These are phyloP conservation scores for Ectropis crepuscularia DNA, from an alignment of 2,888 invertebrate species.

Conservation along the genomic window DNA sequence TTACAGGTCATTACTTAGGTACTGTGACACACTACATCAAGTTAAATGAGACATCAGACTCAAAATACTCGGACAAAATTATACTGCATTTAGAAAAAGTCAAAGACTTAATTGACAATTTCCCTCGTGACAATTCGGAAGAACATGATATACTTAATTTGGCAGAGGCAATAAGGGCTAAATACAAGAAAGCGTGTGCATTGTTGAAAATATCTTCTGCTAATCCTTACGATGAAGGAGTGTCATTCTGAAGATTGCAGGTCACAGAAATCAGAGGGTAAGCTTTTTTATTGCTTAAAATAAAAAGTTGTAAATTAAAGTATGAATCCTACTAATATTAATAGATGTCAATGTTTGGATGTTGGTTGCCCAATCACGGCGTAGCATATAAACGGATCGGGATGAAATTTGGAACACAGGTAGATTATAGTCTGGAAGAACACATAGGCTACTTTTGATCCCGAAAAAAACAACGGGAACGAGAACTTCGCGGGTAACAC, in stretches of 20 bases:
- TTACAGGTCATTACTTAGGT: constrained; percentile 88
- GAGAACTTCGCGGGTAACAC: too few relatives aligned
- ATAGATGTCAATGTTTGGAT: too few relatives aligned
- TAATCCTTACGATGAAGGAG: constrained; percentile 83
- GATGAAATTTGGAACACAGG: too few relatives aligned
- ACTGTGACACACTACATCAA: constrained; percentile 81
- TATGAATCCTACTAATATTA: too few relatives aligned
- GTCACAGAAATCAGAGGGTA: constrained; percentile 35
- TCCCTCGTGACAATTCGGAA: constrained; percentile 87
- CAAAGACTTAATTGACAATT: constrained; percentile 84
- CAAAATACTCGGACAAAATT: constrained; percentile 81
- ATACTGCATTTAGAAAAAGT: constrained; percentile 82
- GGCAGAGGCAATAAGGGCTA: constrained; percentile 86
- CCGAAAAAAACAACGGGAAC: too few relatives aligned
- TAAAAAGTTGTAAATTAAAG: neutral
- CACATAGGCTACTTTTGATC: too few relatives aligned
- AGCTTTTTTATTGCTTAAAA: constrained; percentile 14
- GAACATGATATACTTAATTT: constrained; percentile 86
- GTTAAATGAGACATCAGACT: constrained; percentile 51
- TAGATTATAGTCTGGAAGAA: too few relatives aligned
- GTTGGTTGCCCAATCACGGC: too few relatives aligned
- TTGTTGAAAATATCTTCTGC: constrained; percentile 85
- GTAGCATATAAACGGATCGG: too few relatives aligned
- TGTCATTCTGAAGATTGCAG: constrained; percentile 82
- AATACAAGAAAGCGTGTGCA: constrained; percentile 89